These are phyloP conservation scores for Acropora tenuis DNA, from an alignment of 64 coral and sea anemone genomes.

Conservation along the genomic window DNA sequence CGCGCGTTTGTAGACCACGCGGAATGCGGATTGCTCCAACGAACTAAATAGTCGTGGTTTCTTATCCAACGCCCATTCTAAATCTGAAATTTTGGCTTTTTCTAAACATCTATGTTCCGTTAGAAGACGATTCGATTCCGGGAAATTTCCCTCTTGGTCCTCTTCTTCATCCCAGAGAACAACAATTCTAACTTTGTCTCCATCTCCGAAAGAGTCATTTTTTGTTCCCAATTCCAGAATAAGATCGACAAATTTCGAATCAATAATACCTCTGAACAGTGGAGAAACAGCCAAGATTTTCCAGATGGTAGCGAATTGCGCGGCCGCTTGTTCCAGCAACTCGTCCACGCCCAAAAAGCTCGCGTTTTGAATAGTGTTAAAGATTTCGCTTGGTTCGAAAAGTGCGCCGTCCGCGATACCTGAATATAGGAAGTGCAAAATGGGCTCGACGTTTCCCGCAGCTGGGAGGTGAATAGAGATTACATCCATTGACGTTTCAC, in stretches of 20 bases:
- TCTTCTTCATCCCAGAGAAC: conserved; percentile 92
- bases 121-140: conserved; percentile 69
- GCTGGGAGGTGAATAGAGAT: conserved; percentile 86
- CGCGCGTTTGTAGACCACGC: conserved; percentile 70
- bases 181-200: conserved; percentile 86
- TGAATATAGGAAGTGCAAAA: conserved; percentile 86
- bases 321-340: conserved; percentile 59
- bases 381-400: conserved; percentile 82
- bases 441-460: conserved; percentile 77
- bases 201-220: conserved; percentile 80
- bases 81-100: conserved; percentile 58
- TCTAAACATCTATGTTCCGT: conserved; percentile 86
- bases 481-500: conserved; percentile 82
- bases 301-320: conserved; percentile 86
- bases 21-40: conserved; percentile 72
- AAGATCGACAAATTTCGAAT: conserved; percentile 76
- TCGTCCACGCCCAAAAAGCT: conserved; percentile 87
- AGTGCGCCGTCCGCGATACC: conserved; percentile 71
- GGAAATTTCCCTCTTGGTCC: conserved; percentile 8
- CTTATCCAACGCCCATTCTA: conserved; percentile 88
- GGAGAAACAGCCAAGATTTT: conserved; percentile 75
- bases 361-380: conserved; percentile 84
- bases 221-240: conserved; percentile 83
- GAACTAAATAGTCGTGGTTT: conserved; percentile 68
- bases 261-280: conserved; percentile 80